These are phyloP conservation scores for Oscheius myriophilus DNA, from an alignment of 2,888 invertebrate genomes.

Conservation along the genomic window DNA sequence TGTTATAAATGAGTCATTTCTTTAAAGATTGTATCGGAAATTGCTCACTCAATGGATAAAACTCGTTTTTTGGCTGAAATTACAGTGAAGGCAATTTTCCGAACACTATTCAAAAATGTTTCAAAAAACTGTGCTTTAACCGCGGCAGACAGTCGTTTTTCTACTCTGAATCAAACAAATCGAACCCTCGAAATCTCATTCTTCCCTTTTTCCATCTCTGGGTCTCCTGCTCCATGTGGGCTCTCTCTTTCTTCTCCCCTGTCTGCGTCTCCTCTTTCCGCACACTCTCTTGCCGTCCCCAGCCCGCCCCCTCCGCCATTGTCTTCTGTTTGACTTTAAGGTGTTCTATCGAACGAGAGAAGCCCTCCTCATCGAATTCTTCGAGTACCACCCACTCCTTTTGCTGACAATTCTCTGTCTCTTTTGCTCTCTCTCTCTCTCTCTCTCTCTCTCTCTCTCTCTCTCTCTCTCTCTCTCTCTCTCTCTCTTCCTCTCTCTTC, in stretches of 20 bases:
- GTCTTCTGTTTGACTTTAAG: constrained; percentile 30
- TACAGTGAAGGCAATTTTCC: too few relatives aligned
- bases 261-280: constrained; percentile 25
- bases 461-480: constrained; percentile 13
- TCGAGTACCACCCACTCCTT: not conserved
- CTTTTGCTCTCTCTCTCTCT: not conserved
- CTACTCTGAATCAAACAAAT: too few relatives aligned
- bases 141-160: too few relatives aligned
- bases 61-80: too few relatives aligned
- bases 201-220: not conserved
- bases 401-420: constrained; percentile 13
- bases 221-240: constrained; percentile 7
- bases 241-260: constrained; percentile 10
- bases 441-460: constrained; percentile 24
- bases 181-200: not conserved
- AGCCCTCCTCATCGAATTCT: constrained; percentile 7
- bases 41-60: too few relatives aligned
- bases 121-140: too few relatives aligned
- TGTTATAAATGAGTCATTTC: too few relatives aligned
- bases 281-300: constrained; percentile 27
- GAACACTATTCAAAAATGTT: too few relatives aligned
- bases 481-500: constrained; percentile 16
- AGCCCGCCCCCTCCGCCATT: constrained; percentile 22
- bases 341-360: constrained; percentile 27
- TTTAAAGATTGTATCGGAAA: too few relatives aligned